These are phyloP conservation scores for Mesaphorura yosii DNA, from an alignment of 1,140 invertebrate genomes.

Conservation along the genomic window DNA sequence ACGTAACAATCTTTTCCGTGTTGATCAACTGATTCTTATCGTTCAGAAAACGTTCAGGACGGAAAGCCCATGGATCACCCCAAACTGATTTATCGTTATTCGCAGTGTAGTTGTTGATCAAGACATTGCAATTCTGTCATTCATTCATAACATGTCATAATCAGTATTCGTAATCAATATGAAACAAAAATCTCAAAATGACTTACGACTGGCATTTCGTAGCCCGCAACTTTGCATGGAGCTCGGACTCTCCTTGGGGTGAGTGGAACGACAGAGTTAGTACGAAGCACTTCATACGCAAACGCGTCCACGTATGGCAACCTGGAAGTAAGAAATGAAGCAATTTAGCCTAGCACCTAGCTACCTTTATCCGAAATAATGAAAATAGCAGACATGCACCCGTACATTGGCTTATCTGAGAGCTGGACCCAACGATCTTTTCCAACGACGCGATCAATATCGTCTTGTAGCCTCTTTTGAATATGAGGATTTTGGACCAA, in stretches of 20 bases:
- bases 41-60: background rate
- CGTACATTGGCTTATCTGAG: too few relatives aligned
- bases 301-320: background rate
- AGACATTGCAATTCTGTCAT: background rate
- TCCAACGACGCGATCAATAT: background rate
- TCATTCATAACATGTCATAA: too few relatives aligned
- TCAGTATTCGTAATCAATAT: too few relatives aligned
- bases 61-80: background rate
- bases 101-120: background rate
- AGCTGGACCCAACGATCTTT: background rate
- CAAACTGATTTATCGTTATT: background rate
- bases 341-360: too few relatives aligned
- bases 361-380: too few relatives aligned
- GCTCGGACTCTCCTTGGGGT: background rate
- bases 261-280: background rate
- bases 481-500: background rate
- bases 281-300: background rate
- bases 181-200: too few relatives aligned
- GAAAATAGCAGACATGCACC: too few relatives aligned
- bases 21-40: background rate
- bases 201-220: background rate
- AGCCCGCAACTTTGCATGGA: background rate
- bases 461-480: background rate
- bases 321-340: too few relatives aligned
- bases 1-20: background rate